Base-by-base conservation (phyloP, 2,113 vertebrate genomes). In the Oreochromis spilurus region DNA sequence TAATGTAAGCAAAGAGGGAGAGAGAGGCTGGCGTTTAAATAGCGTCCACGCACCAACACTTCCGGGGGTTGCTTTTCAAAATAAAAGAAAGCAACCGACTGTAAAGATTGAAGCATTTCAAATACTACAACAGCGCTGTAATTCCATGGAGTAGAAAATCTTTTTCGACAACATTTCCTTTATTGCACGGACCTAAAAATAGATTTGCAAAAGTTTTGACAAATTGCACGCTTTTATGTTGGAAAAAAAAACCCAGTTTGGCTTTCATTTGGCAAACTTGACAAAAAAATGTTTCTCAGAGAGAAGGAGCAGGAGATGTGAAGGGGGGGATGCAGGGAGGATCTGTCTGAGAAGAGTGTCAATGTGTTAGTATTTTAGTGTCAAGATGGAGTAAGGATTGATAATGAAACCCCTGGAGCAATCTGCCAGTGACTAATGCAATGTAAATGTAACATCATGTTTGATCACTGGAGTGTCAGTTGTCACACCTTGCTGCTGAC, bases 331-430 rank as follows among this genome's bases (percentile, higher is more conserved):
- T 53, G 75, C 2, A 43, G 21, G 48, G 31, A 65, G n/a, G 43
- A 36, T 75, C 9, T 75, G 70, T 48, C 43, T 79, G 58, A 48
- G 62, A 36, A 84, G 65, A 26, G 58, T 84, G 21, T 57, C 43
- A 54, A 26, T 55, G 70, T 84, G 81, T 70, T 86, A 70, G n/a
- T 77, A 67, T 82, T n/a, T 88, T 81, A 7, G n/a, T 83, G 60
- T 58, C 48, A 57, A 80, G 31, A 81, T 10, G 43, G 17, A 21
- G 24, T 19, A 13, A 24, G n/a, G 78, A 79, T 55, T 38, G n/a
- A 58, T 77, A 50, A 57, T 60, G 48, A 80, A 82, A 50, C 26
- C 17, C 9, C n/a, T 7, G 14, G 16, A 31, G 72, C 17, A 77
- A 84, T 45, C 36, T 60, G 57, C 84, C 45, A 5, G 17, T 52